Conservation (phyloP, 37 sponge, comb jelly and placozoan species). For the Crambe crambe region DNA sequence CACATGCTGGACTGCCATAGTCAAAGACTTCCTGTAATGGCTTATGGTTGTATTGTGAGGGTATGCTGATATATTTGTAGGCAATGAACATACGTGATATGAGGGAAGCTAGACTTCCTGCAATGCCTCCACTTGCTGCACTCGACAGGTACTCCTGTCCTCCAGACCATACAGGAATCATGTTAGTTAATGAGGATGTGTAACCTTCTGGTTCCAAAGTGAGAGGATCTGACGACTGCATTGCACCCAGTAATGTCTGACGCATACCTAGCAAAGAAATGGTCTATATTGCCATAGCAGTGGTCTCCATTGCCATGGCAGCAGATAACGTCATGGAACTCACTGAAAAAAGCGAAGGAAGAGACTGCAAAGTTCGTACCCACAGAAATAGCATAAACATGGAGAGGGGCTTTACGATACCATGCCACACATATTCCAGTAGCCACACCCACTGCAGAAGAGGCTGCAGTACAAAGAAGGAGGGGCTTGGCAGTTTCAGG, state of each 20-base stretch:
- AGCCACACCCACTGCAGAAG: constrained; percentile 32
- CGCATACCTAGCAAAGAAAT: no score
- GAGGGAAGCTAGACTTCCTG: constrained; percentile 35
- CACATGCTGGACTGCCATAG: no score
- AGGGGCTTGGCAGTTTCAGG: constrained; percentile 39
- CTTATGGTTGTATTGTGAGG: no score
- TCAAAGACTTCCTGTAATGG: no score
- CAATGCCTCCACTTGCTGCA: constrained; percentile 46
- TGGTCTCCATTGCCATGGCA: no score
- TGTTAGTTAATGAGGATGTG: neutral
- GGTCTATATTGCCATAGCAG: no score
- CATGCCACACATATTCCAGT: constrained; percentile 35
- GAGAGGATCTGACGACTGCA: neutral
- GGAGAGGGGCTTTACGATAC: constrained; percentile 38
- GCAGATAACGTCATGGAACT: neutral
- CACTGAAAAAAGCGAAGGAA: constrained; percentile 51
- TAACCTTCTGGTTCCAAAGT: neutral
- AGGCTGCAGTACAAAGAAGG: constrained; percentile 33
- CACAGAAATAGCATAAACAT: constrained; percentile 49
- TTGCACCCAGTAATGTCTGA: neutral
- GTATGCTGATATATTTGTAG: no score
- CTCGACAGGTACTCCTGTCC: constrained; percentile 24
- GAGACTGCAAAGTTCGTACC: constrained; percentile 64
- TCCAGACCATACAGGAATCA: no score
- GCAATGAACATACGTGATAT: constrained; percentile 47